Evolutionary conservation across 2,888 invertebrate genomes (phyloP), one percentile per base, ranked within the genome.

Genomic region (Phalangium opilio): DNA sequence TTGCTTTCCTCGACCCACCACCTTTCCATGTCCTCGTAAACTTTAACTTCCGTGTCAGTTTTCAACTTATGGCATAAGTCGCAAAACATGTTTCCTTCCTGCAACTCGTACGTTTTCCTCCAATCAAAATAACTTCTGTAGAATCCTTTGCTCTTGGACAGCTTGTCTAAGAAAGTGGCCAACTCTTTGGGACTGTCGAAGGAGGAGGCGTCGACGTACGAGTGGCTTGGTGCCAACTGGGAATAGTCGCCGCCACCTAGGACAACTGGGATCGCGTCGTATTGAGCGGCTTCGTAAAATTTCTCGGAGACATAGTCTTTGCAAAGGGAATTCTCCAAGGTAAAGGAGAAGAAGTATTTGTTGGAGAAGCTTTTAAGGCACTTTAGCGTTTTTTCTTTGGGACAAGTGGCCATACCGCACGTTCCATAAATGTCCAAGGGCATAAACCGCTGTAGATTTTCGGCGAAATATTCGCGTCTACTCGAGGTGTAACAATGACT

Each of bases 191-290:
- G 38, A 32, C 50, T 49, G n/a, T 11, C 12, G 38, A 50, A 54
- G 7, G 47, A 40, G n/a, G 48, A 19, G 2, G 44, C 65, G 52
- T 65, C 63, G 32, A 67, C 65, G 57, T 50, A 64, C 42, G 57
- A 58, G 41, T 57, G 47, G 2, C 58, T 57, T 2, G 66, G 65
- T 0, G 64, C 60, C 3, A 61, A 55, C 36, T 48, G 49, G 60
- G 63, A 40, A 39, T 56, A 55, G 33, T 54, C 32, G 1, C 47
- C 55, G 8, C 56, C 56, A 12, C 56, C 56, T 10, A 55, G 48
- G 7, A 56, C 56, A 3, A 56, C 48, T 3, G 54, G 54, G n/a
- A 56, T 44, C 45, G 53, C 43, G 18, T 48, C 35, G 35, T 47
- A 42, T 17, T 51, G 41, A 10, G 53, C 34, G 21, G 45, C 40